Evolutionary conservation across 1,140 invertebrate species (phyloP).

Genomic region (Drosophila triauraria): DNA sequence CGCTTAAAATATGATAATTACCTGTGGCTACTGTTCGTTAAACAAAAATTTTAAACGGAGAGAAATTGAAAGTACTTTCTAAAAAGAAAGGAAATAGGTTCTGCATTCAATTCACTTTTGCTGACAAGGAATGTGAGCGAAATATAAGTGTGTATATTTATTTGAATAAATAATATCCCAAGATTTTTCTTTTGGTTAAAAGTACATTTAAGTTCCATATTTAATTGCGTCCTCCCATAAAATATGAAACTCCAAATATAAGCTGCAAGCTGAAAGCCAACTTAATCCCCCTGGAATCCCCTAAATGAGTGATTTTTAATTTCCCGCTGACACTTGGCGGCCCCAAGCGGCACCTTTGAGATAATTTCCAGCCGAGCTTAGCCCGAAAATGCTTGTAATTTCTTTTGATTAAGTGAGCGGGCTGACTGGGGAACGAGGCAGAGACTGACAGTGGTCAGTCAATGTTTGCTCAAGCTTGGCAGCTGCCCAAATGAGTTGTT

Average conservation of each 20-base stretch:
- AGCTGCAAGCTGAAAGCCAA: background rate
- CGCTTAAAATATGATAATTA: background rate
- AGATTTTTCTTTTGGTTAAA: background rate
- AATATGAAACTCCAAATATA: background rate
- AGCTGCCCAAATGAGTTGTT: constrained; percentile 67
- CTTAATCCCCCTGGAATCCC: constrained; percentile 20
- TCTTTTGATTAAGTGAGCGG: constrained; percentile 47
- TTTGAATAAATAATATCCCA: background rate
- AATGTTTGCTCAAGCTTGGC: constrained; percentile 49
- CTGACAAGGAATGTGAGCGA: background rate
- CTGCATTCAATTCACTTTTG: constrained; percentile 18
- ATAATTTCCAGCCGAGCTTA: constrained; percentile 30
- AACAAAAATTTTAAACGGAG: background rate
- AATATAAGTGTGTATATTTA: background rate
- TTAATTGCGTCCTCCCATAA: background rate
- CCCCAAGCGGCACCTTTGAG: constrained; percentile 21
- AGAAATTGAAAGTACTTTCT: constrained; percentile 19
- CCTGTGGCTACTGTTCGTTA: background rate
- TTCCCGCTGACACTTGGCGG: constrained; percentile 21
- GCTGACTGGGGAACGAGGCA: constrained; percentile 5
- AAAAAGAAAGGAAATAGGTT: constrained; percentile 20
- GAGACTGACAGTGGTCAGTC: constrained; percentile 53
- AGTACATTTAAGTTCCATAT: background rate
- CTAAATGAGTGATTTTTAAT: constrained; percentile 19
- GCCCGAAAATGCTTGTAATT: constrained; percentile 23